Evolutionary conservation across 35 echinoderm and acorn worm genomes (phyloP).

Genomic region (Hemicentrotus pulcherrimus): DNA sequence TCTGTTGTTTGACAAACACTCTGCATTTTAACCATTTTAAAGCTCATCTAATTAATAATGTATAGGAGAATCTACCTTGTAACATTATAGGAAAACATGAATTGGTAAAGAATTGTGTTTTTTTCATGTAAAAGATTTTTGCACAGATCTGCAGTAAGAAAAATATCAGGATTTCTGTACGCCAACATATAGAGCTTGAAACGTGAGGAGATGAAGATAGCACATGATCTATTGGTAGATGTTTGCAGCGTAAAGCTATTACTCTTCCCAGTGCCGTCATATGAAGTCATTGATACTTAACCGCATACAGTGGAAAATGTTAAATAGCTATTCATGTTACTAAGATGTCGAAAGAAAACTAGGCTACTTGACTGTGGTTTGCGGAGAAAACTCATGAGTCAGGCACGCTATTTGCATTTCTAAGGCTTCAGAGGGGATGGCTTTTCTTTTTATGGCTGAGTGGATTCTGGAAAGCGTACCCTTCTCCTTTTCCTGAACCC

Average conservation of each 20-base stretch:
- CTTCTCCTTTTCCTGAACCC: neutral
- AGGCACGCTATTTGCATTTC: neutral
- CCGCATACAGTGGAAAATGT: neutral
- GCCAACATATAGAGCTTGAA: too few relatives aligned
- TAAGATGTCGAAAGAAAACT: neutral
- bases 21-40: too few relatives aligned
- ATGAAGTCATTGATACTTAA: neutral
- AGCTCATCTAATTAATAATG: too few relatives aligned
- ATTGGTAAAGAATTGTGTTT: too few relatives aligned
- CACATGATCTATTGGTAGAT: neutral
- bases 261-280: neutral
- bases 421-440: neutral
- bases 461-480: neutral
- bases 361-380: neutral
- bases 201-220: too few relatives aligned
- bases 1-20: too few relatives aligned
- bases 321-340: slow-evolving; percentile 13
- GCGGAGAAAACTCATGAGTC: neutral
- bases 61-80: too few relatives aligned
- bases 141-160: too few relatives aligned
- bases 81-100: too few relatives aligned
- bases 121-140: too few relatives aligned
- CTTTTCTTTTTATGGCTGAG: neutral
- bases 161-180: too few relatives aligned
- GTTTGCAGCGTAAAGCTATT: neutral